A percentile compares a stretch with the other conserved stretches of the same genome.
Evolutionary conservation across 1,140 invertebrate species (phyloP).

Genomic region (Drosophila tani): DNA sequence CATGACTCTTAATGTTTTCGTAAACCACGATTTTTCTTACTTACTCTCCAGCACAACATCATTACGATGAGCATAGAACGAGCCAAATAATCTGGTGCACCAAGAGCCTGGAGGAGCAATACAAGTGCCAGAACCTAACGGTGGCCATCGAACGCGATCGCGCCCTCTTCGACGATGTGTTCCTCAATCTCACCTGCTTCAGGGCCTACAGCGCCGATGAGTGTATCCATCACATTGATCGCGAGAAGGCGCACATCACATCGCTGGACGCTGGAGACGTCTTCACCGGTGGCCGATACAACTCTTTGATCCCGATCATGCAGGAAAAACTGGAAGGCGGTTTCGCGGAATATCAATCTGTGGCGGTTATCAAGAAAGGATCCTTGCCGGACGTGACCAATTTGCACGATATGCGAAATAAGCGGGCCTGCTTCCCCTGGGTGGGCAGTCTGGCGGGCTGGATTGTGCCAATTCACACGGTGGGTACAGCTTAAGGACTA

Average conservation of each 20-base stretch:
- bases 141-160: constrained; percentile 88
- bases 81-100: constrained; percentile 90
- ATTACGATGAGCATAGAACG: constrained; percentile 69
- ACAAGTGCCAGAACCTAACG: constrained; percentile 91
- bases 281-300: constrained; percentile 95
- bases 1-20: constrained; percentile 21
- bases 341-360: constrained; percentile 90
- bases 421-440: constrained; percentile 94
- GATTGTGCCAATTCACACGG: constrained; percentile 94
- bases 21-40: constrained; percentile 8
- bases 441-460: constrained; percentile 97
- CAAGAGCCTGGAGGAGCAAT: constrained; percentile 89
- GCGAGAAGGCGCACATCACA: constrained; percentile 93
- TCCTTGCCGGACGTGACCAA: constrained; percentile 87
- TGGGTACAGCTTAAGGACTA: constrained; percentile 80
- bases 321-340: constrained; percentile 89
- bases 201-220: constrained; percentile 92
- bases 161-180: constrained; percentile 87
- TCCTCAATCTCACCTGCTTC: constrained; percentile 88
- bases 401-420: constrained; percentile 90
- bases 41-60: constrained; percentile 67
- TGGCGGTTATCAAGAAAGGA: constrained; percentile 93
- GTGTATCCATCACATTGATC: constrained; percentile 92
- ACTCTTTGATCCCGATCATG: constrained; percentile 96
- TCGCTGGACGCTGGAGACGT: constrained; percentile 96